Evolutionary conservation across 1,140 invertebrate species (phyloP).

Genomic region (Propsilocerus akamusi): DNA sequence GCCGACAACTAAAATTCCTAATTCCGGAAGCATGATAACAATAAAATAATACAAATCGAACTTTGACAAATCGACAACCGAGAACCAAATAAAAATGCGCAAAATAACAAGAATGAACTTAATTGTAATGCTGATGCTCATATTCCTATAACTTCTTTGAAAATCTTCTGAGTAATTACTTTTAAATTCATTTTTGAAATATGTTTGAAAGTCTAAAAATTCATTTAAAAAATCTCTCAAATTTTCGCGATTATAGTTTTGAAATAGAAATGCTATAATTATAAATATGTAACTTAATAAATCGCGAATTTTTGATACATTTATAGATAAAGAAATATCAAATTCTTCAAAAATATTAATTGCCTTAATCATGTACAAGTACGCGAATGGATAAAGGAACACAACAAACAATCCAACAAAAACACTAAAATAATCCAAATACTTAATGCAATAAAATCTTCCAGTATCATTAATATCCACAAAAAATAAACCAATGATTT

Average conservation of each 20-base stretch:
- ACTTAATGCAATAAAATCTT: background rate
- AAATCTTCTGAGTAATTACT: too few species aligned
- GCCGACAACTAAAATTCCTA: background rate
- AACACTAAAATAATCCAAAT: background rate
- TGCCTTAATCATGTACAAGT: background rate
- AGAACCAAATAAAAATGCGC: too few species aligned
- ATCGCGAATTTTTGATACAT: background rate
- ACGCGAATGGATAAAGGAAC: background rate
- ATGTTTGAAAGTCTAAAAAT: background rate
- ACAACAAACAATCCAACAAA: background rate
- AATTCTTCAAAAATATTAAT: background rate
- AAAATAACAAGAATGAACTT: too few species aligned
- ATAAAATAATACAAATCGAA: background rate
- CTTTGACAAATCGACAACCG: too few species aligned
- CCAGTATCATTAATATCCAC: background rate
- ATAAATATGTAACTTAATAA: background rate
- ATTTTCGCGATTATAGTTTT: background rate
- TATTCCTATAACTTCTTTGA: too few species aligned
- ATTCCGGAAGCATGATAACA: background rate
- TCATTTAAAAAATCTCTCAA: background rate
- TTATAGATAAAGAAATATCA: background rate
- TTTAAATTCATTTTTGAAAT: too few species aligned
- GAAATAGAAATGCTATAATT: background rate
- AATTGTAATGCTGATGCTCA: too few species aligned
- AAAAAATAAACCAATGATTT: background rate